Evolutionary conservation across 2,888 invertebrate species (phyloP), one percentile per base, ranked within the genome.

Genomic region (Anarsia innoxiella): DNA sequence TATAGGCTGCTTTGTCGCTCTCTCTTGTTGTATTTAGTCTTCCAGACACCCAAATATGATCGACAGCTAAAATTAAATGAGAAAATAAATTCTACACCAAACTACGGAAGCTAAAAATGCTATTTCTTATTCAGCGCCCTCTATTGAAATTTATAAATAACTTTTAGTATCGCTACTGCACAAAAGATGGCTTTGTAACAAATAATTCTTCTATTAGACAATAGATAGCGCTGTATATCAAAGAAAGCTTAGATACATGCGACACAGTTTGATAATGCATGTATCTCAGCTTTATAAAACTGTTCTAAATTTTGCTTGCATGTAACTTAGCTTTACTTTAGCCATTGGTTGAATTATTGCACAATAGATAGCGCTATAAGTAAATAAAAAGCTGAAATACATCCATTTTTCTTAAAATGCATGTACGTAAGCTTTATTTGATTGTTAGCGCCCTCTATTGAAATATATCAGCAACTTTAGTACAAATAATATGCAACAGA

Each of bases 1-100:
- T 34, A 44, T 69, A 79, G 0, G 49, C 42, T 0, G 72, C 41
- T 0, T 44, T 37, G 9, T 76, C 79, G 0, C 0, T 44, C 14
- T 1, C 53, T 30, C 23, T 82, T 78, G 40, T 65, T 66, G 73
- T 69, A 39, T 82, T 80, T 23, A 84, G 45, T 1, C 69, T 74
- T 0, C 84, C 84, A 0, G 79, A 70, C 8, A 84, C 53, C 84
- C 84, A 84, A 4, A 84, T 56, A 47, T 84, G 84, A 34, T 61
- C 64, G 1, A 84, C 56, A 1, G 83, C 83, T 83, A 51, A 62
- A 63, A 14, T 34, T 27, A 31, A 32, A 36, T 27, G 28, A 8
- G 13, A 37, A 31, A 12, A 12, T 16, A 15, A n/a, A 15, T 6
- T 12, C 12, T 1, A 32, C 11, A 13, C n/a, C 2, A 13, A 14